Evolutionary conservation across 1,140 invertebrate species (phyloP).

Genomic region (Parasteatoda tepidariorum): DNA sequence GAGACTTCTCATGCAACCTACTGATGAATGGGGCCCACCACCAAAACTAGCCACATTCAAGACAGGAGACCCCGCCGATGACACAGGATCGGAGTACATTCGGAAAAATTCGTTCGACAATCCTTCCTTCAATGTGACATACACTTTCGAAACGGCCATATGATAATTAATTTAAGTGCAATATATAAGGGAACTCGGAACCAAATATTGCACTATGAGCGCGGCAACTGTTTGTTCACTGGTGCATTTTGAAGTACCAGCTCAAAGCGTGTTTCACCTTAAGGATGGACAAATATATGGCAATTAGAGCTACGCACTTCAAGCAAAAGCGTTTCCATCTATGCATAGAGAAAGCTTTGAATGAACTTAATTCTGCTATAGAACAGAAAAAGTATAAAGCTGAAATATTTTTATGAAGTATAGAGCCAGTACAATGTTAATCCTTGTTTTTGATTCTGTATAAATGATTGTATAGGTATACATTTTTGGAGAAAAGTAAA

Average conservation of each 20-base stretch:
- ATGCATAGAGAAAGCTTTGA: too few species aligned
- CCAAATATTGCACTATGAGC: neutral
- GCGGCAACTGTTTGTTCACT: neutral
- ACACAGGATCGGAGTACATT: constrained; percentile 36
- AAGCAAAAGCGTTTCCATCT: too few species aligned
- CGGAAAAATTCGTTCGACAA: constrained; percentile 62
- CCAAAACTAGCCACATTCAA: constrained; percentile 60
- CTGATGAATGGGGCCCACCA: constrained; percentile 76
- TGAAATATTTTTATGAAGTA: too few species aligned
- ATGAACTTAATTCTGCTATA: too few species aligned
- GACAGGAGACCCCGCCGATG: constrained; percentile 40
- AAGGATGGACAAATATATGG: neutral
- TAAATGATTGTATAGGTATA: too few species aligned
- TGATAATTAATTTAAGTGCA: constrained; percentile 34
- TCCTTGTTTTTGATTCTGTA: too few species aligned
- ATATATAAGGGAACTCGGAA: neutral
- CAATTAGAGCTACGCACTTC: too few species aligned
- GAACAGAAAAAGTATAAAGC: too few species aligned
- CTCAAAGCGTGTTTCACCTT: neutral
- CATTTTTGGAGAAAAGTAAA: too few species aligned
- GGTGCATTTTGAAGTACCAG: too few species aligned
- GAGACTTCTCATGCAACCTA: constrained; percentile 74
- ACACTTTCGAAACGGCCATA: constrained; percentile 62
- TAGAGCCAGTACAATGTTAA: too few species aligned
- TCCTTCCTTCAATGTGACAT: constrained; percentile 62